Evolutionary conservation across 2,113 vertebrate species (phyloP).

Genomic region (Crotalus helleri): DNA sequence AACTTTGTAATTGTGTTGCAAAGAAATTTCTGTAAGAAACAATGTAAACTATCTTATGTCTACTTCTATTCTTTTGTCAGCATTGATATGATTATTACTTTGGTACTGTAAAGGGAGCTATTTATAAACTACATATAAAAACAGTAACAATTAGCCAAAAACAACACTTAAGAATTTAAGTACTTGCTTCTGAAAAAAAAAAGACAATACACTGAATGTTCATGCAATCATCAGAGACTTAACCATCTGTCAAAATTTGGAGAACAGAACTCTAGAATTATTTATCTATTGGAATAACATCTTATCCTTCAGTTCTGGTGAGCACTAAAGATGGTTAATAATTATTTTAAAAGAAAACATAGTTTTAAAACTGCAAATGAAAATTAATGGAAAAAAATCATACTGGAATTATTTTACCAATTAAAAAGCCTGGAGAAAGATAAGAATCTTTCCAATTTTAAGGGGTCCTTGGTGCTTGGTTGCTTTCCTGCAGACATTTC

Average conservation of each 20-base stretch:
- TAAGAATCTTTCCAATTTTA: too few species aligned
- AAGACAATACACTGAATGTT: conserved; percentile 1
- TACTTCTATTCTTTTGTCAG: neutral
- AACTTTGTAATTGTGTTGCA: neutral
- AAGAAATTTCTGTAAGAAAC: neutral
- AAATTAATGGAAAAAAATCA: neutral
- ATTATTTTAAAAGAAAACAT: neutral
- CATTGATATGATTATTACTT: neutral
- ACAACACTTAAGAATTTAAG: conserved; percentile 27
- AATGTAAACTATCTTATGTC: neutral
- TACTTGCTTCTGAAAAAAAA: neutral
- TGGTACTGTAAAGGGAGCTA: neutral
- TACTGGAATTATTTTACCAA: neutral
- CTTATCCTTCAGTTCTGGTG: neutral
- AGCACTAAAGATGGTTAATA: neutral
- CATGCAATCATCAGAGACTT: neutral
- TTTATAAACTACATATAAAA: conserved; percentile 8
- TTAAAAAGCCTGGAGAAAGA: neutral
- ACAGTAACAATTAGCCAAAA: neutral
- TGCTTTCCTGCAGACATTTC: too few species aligned
- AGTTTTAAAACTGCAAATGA: neutral
- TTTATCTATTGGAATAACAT: neutral
- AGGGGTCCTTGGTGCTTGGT: too few species aligned
- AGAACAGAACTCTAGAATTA: neutral
- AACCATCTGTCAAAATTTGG: neutral